Evolutionary conservation across 2,888 invertebrate genomes (phyloP), one percentile per base, ranked within the genome.

Genomic region (Eudemis profundana): DNA sequence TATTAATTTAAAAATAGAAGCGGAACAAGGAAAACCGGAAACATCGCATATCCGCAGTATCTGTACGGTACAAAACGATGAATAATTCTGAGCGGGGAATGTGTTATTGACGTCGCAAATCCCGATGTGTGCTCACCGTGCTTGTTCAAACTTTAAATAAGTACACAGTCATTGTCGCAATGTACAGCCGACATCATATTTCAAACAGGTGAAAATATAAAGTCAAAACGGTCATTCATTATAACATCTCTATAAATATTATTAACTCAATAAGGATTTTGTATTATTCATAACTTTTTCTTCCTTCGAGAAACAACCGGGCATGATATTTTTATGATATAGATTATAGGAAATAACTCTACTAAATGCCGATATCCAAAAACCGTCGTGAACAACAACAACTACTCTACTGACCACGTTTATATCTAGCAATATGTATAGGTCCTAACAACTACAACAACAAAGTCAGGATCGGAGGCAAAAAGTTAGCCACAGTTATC

Each of bases 101-200:
- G 12, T 44, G 56, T 14, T 57, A 44, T 46, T 60, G 50, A 40
- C 49, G 40, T 49, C 19, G 8, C 17, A 17, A 60, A 50, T n/a
- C 19, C 38, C 27, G 7, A 38, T n/a, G 49, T 50, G 46, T 46
- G 19, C 23, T 53, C 1, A 33, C 15, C 7, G 17, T 12, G 14
- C 44, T 44, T 44, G 44, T 21, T 12, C 44, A 44, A 44, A 44
- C 44, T 21, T 33, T 33, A 33, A 33, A 33, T 27, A 33, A 33
- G 10, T 27, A 42, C 15, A 42, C 17, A 42, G 17, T 8, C 12
- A 44, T 10, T 44, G 44, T 44, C 44, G 19, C 19, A 10, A 44
- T 19, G 44, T 44, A 10, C 15, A 42, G 10, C 4, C 3, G 8
- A 44, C 12, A 19, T 44, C 44, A 44, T 19, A 19, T 44, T 44